Percentiles rank a stretch among this genome's conserved stretches.
phyloP scores from a whole-genome alignment of 2,797 vertebrate genomes.

The Monodelphis domestica region DNA sequence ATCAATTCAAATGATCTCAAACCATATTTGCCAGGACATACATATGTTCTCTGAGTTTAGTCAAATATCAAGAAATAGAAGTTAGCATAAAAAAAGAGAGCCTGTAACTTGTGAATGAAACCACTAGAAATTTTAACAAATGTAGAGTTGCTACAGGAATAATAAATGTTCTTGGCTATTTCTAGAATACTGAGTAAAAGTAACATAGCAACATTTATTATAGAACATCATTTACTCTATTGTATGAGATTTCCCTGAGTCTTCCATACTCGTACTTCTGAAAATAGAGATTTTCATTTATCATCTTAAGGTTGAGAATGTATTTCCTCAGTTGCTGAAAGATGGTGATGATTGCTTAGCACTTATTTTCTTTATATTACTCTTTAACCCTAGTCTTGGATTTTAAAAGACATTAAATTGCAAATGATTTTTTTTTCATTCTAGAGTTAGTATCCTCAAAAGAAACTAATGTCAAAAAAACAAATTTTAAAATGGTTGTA shows the following conservation, averaged over 20 bases:
- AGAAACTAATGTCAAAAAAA: neutral
- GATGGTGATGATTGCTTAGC: neutral
- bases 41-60: slow-evolving; percentile 1
- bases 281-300: slow-evolving; percentile 22
- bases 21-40: slow-evolving; percentile 18
- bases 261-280: neutral
- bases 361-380: slow-evolving; percentile 21
- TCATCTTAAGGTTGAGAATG: slow-evolving; percentile 26
- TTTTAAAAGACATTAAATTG: neutral
- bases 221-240: neutral
- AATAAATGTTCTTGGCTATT: slow-evolving; percentile 37
- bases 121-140: slow-evolving; percentile 11
- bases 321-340: neutral
- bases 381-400: neutral
- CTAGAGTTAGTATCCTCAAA: neutral
- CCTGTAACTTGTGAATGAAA: slow-evolving; percentile 34
- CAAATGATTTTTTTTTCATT: neutral
- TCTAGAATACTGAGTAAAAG: neutral
- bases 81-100: slow-evolving; percentile 40
- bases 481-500: neutral
- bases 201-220: slow-evolving; percentile 5
- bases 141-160: slow-evolving; percentile 1
- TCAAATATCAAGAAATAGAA: neutral
- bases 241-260: slow-evolving; percentile 18
- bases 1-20: neutral